Percentiles rank a stretch among this genome's conserved stretches.
Conservation (phyloP, 2,888 invertebrate species). For the Eristalis arbustorum region DNA sequence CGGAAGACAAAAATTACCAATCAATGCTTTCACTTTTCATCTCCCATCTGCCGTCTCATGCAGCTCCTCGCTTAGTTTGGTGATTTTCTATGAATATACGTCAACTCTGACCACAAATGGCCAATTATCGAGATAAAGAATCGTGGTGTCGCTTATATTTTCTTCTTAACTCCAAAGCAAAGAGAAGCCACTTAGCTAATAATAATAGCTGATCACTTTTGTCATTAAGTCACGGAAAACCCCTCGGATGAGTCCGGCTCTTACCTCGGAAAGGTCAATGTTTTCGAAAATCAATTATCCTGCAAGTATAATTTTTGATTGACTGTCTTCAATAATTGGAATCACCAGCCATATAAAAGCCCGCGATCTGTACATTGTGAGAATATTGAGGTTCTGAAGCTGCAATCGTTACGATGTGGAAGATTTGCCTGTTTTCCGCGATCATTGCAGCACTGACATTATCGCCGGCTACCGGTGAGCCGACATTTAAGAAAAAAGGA, state of each 20-base stretch:
- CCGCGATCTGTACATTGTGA: neutral
- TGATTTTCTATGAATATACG: neutral
- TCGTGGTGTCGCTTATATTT: neutral
- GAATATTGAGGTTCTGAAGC: neutral
- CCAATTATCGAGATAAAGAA: neutral
- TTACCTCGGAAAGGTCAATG: neutral
- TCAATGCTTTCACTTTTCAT: neutral
- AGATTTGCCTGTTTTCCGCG: neutral
- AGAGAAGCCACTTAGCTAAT: neutral
- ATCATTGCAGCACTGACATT: neutral
- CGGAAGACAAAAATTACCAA: neutral
- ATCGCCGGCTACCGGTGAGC: neutral
- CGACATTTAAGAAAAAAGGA: conserved; percentile 26
- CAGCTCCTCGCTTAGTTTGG: neutral
- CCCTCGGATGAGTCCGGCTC: neutral
- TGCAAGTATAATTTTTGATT: neutral
- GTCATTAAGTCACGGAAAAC: neutral
- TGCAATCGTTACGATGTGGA: neutral
- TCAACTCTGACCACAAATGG: neutral
- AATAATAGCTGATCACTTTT: neutral
- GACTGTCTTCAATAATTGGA: too few species aligned
- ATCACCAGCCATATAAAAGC: neutral
- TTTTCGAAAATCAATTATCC: conserved; percentile 1
- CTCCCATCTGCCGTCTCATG: neutral
- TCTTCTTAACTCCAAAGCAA: neutral